Conservation (phyloP, 2,113 vertebrate genomes). For the Alethe diademata region DNA sequence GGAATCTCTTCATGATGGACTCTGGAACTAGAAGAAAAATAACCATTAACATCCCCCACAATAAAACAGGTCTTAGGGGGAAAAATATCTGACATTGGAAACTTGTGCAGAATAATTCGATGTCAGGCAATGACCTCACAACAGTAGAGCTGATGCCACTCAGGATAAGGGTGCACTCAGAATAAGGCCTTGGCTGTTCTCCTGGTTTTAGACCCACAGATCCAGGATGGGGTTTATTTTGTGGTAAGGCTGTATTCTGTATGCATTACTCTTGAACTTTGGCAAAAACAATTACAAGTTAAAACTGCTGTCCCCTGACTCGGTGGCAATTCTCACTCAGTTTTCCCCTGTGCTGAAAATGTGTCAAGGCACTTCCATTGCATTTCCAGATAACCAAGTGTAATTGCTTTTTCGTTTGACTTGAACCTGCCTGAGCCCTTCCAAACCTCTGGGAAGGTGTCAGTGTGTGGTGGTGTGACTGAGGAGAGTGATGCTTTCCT, state of each 20-base stretch:
- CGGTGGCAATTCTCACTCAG: background rate
- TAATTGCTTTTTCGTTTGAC: background rate
- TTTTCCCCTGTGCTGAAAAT: background rate
- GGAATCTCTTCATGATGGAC: slow-evolving; percentile 83
- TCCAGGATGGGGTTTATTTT: background rate
- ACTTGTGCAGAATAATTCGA: slow-evolving; percentile 38
- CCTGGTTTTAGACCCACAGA: slow-evolving; percentile 11
- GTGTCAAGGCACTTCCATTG: background rate
- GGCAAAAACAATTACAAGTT: background rate
- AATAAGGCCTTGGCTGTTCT: slow-evolving; percentile 2
- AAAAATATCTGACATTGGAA: slow-evolving; percentile 14
- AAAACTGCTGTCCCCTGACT: background rate
- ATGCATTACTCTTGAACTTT: background rate
- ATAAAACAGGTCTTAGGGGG: background rate
- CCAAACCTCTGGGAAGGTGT: background rate
- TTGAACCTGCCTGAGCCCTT: background rate
- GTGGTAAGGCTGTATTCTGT: background rate
- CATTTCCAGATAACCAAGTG: background rate
- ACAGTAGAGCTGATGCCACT: background rate
- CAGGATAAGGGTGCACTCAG: background rate
- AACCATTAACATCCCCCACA: slow-evolving; percentile 18
- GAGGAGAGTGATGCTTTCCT: background rate
- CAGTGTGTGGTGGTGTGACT: background rate
- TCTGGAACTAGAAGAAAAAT: slow-evolving; percentile 79
- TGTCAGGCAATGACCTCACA: slow-evolving; percentile 65